Percentiles rank a stretch among this genome's conserved stretches.
Evolutionary conservation across 2,113 vertebrate species (phyloP).

Genomic region (Platichthys flesus): DNA sequence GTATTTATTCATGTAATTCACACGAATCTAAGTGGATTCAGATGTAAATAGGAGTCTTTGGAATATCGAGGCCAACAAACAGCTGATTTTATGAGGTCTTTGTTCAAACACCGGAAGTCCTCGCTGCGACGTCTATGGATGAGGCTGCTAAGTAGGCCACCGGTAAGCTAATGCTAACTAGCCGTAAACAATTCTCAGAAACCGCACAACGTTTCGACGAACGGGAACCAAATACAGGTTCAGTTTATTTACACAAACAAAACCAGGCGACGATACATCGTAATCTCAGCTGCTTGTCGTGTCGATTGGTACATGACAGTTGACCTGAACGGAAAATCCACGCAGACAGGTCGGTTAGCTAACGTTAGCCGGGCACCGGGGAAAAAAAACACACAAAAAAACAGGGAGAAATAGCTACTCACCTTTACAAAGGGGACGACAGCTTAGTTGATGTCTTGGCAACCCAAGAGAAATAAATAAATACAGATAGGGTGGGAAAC

Average conservation of each 20-base stretch:
- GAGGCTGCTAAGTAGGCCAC: constrained; percentile 50
- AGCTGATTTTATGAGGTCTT: constrained; percentile 67
- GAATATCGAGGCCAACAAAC: background rate
- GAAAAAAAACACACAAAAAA: background rate
- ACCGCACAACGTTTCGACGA: background rate
- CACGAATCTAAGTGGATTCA: fast-evolving
- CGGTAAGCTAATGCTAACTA: constrained; percentile 40
- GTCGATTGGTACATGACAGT: background rate
- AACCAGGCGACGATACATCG: fast-evolving
- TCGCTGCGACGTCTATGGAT: constrained; percentile 58
- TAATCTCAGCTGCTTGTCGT: background rate
- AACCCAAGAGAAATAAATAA: constrained; percentile 22
- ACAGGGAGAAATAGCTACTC: constrained; percentile 13
- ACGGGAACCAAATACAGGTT: background rate
- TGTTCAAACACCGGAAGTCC: constrained; percentile 75
- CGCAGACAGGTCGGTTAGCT: constrained; percentile 16
- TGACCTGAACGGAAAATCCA: background rate
- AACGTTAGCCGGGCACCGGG: constrained; percentile 15
- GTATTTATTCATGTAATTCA: background rate
- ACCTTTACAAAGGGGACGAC: constrained; percentile 81
- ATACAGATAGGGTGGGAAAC: background rate
- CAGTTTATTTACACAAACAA: background rate
- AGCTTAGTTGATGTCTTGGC: constrained; percentile 55
- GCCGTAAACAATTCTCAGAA: constrained; percentile 6
- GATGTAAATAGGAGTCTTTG: fast-evolving